Evolutionary conservation across 2,113 vertebrate genomes (phyloP).

Genomic region (Phocoena phocoena): DNA sequence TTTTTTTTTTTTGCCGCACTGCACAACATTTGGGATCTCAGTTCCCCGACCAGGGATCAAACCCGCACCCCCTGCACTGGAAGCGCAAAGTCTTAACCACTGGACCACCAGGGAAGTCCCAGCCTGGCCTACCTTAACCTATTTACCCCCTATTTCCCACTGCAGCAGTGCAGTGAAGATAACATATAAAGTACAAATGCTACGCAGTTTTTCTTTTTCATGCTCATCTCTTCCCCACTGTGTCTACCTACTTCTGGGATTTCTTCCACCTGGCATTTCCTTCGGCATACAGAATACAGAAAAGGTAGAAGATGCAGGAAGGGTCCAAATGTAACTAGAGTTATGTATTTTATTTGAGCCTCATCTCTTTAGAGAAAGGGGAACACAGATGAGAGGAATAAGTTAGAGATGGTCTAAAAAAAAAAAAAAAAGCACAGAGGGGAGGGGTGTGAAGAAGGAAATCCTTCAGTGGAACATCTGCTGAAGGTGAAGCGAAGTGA

Average conservation of each 20-base stretch:
- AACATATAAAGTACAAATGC: neutral
- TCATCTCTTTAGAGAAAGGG: slow-evolving; percentile 44
- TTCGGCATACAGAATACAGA: neutral
- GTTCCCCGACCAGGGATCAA: too few relatives aligned
- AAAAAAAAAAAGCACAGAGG: neutral
- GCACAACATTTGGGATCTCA: too few relatives aligned
- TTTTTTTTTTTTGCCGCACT: too few relatives aligned
- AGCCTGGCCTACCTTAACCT: neutral
- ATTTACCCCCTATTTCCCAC: neutral
- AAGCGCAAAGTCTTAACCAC: too few relatives aligned
- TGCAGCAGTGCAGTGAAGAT: neutral
- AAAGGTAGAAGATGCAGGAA: slow-evolving; percentile 3
- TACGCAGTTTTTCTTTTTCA: neutral
- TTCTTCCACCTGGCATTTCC: neutral
- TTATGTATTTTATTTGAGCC: slow-evolving; percentile 68
- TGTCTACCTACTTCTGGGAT: neutral
- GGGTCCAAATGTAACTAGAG: slow-evolving; percentile 15
- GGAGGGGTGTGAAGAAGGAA: neutral
- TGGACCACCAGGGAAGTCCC: too few relatives aligned
- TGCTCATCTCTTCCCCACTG: neutral
- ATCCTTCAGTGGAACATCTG: neutral
- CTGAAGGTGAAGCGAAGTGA: neutral
- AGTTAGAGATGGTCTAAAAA: neutral
- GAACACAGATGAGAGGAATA: neutral
- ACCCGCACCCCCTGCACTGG: too few relatives aligned